Percentiles rank a stretch among this genome's conserved stretches.
Evolutionary conservation across 2,113 vertebrate species (phyloP).

Genomic region (Pyrgilauda ruficollis): DNA sequence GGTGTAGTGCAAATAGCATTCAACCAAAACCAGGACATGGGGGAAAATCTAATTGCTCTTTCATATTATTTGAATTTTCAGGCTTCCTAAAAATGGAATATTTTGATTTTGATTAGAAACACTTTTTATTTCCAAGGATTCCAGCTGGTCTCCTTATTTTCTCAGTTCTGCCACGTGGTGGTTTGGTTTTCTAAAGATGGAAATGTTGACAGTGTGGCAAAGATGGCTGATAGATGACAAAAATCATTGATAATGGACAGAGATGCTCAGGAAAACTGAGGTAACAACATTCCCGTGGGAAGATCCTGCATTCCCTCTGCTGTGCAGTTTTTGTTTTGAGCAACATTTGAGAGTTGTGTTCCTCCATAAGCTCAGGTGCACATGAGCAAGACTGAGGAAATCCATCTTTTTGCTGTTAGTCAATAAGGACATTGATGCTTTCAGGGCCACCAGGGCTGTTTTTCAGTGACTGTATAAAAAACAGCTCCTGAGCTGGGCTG

Average conservation of each 20-base stretch:
- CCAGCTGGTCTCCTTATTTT: neutral
- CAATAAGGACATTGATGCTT: neutral
- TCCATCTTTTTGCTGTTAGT: neutral
- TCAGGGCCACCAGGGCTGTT: neutral
- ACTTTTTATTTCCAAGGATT: neutral
- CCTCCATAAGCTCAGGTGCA: neutral
- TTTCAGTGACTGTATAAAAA: neutral
- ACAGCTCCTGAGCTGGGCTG: neutral
- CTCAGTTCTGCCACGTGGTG: neutral
- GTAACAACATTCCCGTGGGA: rapidly evolving
- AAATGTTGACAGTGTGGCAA: neutral
- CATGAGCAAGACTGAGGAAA: neutral
- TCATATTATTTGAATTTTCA: neutral
- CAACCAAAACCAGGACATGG: neutral
- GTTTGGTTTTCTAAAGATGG: neutral
- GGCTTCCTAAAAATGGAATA: neutral
- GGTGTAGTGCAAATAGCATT: neutral
- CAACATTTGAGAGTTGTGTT: neutral
- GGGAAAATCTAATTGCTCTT: neutral
- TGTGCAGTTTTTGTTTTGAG: neutral
- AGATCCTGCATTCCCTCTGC: neutral
- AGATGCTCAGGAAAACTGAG: neutral
- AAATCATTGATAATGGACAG: neutral
- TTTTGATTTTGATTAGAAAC: neutral
- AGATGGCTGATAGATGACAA: neutral